Percentiles rank a stretch among this genome's conserved stretches.
Evolutionary conservation across 1,140 invertebrate species (phyloP).

Genomic region (Lepidurus packardi): DNA sequence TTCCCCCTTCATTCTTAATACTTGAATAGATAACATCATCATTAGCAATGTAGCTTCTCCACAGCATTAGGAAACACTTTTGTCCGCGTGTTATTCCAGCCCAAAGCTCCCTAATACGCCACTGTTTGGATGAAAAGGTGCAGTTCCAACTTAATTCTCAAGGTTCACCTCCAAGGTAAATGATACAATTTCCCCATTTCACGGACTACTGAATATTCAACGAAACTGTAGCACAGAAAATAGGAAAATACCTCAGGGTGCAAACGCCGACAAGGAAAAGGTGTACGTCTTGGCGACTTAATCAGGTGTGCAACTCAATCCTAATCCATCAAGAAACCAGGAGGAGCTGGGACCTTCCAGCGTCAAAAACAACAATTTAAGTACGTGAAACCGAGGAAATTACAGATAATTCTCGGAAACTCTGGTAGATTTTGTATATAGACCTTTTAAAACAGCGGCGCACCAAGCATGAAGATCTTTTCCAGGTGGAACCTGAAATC

Average conservation of each 20-base stretch:
- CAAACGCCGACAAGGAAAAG: background rate
- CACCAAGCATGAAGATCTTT: background rate
- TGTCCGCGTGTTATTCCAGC: background rate
- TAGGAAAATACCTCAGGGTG: background rate
- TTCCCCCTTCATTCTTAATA: background rate
- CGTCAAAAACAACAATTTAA: background rate
- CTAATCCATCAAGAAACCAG: background rate
- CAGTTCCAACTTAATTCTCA: background rate
- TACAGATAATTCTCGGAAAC: background rate
- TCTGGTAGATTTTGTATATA: background rate
- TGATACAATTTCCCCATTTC: constrained; percentile 12
- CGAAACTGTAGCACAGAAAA: background rate
- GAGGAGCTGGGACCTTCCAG: background rate
- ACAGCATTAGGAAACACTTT: background rate
- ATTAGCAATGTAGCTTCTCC: background rate
- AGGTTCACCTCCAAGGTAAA: background rate
- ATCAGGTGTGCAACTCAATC: constrained; percentile 5
- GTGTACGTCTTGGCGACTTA: background rate
- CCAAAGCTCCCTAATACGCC: too few species aligned
- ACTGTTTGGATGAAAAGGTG: too few species aligned
- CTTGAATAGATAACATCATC: constrained; percentile 19
- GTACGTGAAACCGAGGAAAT: background rate
- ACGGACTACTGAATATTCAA: background rate
- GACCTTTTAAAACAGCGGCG: background rate
- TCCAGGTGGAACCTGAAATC: background rate